phyloP scores from a whole-genome alignment of 2,797 vertebrate genomes.

The Takifugu rubripes region DNA sequence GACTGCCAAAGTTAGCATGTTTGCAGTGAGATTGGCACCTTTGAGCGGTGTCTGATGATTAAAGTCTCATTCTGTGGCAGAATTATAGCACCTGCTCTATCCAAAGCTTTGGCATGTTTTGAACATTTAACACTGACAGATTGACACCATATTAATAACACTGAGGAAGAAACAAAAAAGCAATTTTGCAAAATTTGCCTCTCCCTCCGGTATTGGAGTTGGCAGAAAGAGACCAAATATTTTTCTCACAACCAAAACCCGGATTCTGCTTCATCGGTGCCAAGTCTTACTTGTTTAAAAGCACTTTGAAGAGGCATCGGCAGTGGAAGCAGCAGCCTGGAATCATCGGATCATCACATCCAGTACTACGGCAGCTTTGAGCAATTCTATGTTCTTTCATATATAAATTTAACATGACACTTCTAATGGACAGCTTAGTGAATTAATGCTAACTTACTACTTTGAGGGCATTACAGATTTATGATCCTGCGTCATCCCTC shows the following conservation, averaged over 20 bases:
- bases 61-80: slow-evolving; percentile 46
- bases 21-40: slow-evolving; percentile 40
- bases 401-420: no score
- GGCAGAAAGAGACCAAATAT: slow-evolving; percentile 34
- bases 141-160: slow-evolving; percentile 31
- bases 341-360: no score
- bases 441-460: no score
- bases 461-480: no score
- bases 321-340: no score
- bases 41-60: slow-evolving; percentile 24
- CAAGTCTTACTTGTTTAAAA: background rate
- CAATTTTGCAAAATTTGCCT: slow-evolving; percentile 31
- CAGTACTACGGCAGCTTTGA: no score
- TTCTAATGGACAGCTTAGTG: no score
- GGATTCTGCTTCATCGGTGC: slow-evolving; percentile 25
- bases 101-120: slow-evolving; percentile 29
- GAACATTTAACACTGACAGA: slow-evolving; percentile 34
- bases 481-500: no score
- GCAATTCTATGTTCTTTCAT: no score
- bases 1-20: slow-evolving; percentile 27
- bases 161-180: slow-evolving; percentile 34
- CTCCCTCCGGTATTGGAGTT: slow-evolving; percentile 22
- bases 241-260: background rate
- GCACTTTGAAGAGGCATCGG: no score
- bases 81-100: slow-evolving; percentile 20